Percentiles rank a stretch among this genome's conserved stretches.
These are phyloP conservation scores for Hyperoplus lanceolatus DNA, from an alignment of 2,797 vertebrate genomes.

Conservation along the genomic window DNA sequence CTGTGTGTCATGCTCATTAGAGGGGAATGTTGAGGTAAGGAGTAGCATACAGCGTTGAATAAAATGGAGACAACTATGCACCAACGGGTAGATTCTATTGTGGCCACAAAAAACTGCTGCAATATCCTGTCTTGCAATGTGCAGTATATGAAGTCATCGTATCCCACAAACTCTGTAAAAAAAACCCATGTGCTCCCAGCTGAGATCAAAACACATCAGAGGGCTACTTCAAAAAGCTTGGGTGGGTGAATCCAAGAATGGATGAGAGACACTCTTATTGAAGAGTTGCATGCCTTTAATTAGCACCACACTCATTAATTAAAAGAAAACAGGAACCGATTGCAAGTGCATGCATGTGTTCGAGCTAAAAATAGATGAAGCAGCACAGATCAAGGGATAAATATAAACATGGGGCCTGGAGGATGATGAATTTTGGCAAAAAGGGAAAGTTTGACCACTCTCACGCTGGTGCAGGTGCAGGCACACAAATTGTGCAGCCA, in stretches of 20 bases:
- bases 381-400: constrained; percentile 48
- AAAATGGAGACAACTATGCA: constrained; percentile 1
- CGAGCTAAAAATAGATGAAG: constrained; percentile 32
- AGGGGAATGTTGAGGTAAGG: constrained; percentile 25
- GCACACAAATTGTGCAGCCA: constrained; percentile 8
- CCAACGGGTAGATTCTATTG: background rate
- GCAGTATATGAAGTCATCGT: background rate
- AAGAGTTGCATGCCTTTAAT: constrained; percentile 73
- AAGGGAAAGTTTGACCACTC: constrained; percentile 45
- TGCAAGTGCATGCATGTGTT: constrained; percentile 1
- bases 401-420: constrained; percentile 67
- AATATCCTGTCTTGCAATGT: background rate
- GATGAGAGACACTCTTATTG: constrained; percentile 53
- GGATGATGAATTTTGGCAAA: constrained; percentile 54
- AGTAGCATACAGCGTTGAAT: background rate
- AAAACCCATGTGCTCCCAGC: background rate
- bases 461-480: background rate
- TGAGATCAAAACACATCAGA: constrained; percentile 41
- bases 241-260: constrained; percentile 46
- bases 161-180: constrained; percentile 2
- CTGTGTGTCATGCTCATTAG: constrained; percentile 57
- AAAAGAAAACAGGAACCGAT: constrained; percentile 54
- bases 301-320: constrained; percentile 75
- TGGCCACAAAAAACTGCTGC: background rate
- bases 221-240: constrained; percentile 29